Evolutionary conservation across 2,888 invertebrate genomes (phyloP), one percentile per base, ranked within the genome.

Genomic region (Maniola hyperantus): DNA sequence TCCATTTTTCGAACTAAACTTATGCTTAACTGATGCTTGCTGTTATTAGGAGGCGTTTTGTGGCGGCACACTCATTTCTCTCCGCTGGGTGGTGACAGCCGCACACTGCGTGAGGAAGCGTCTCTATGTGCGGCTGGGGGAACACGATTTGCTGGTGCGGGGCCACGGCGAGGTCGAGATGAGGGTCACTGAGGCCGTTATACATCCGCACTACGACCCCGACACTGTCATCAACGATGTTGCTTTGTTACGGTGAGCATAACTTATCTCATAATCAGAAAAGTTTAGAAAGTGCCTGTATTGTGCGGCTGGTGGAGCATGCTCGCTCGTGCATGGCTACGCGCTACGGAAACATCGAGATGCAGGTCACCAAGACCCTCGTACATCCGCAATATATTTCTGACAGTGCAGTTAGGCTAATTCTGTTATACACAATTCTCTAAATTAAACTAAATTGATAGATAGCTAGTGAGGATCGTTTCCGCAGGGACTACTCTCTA

Each of bases 221-320:
- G 95, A 96, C 72, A 98, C 97, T 0, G 97, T 98, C 44, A 97
- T 98, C 83, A 98, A 98, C 82, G 99, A 99, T 83, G 96, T 99
- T 61, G 98, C 98, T 2, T 90, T 99, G 76, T 87, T 99, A 66
- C 94, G 96, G 94, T 94, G 77, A 73, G 78, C 51, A 51, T 26
- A 48, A 26, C 26, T 39, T 39, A 39, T 8, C 36, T 36, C 2
- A 39, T 39, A 11, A 39, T 0, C 39, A 10, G 4, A 10, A 39
- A 2, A 8, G 26, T 26, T 26, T 10, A 39, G 96, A 71, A 94
- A 95, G 71, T 94, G 95, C 50, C 93, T 98, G 15, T 95, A 95
- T 26, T 76, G 96, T 98, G 20, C 94, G 97, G 8, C 92, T 98
- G 46, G 98, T 98, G 0, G 98, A 98, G 77, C 96, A 98, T 82